Base-by-base conservation (phyloP, 2,888 invertebrate genomes). In the Heteropelma amictum region DNA sequence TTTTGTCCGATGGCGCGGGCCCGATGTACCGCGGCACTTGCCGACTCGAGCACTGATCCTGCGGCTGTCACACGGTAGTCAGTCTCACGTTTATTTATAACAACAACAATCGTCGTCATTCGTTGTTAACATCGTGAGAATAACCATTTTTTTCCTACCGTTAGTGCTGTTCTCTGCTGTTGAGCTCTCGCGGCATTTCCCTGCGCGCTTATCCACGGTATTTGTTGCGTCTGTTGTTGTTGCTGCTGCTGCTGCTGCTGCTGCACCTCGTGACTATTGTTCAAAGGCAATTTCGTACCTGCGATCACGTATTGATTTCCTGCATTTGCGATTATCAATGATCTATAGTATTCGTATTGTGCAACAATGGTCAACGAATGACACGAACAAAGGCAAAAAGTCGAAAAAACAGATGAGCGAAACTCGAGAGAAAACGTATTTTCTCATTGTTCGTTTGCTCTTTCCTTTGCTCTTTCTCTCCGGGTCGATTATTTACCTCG, bases 171-270 rank as follows among this genome's bases (percentile, higher is more conserved):
- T 69, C 82, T 86, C 77, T 81, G 81, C 47, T 75, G 77, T 38
- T 82, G 83, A 80, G 77, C 83, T 76, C 79, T 84, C 63, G 79
- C 79, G 56, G 82, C 84, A 78, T 84, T 84, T 61, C 86, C 85
- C 77, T 80, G 82, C 79, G 84, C 83, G 73, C 79, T 86, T 72
- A 86, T 75, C 87, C 87, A 86, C 81, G 86, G 86, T 79, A 83
- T 81, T 77, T 85, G 68, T 42, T 77, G 74, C 28, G 64, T 58
- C 54, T 67, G 65, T 17, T 65, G 77, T 23, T 70, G 69, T 38
- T 69, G 65, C n/a, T n/a, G n/a, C n/a, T n/a, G 74, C 28, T 68
- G 63, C 54, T 67, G 65, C 21, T 65, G 77, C 19, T 70, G 69
- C 45, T 69, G 65, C n/a, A 64, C 60, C 35, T 69, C 65, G 53